Base-by-base conservation (phyloP, 2,888 invertebrate species). In the Ochropleura leucogaster region DNA sequence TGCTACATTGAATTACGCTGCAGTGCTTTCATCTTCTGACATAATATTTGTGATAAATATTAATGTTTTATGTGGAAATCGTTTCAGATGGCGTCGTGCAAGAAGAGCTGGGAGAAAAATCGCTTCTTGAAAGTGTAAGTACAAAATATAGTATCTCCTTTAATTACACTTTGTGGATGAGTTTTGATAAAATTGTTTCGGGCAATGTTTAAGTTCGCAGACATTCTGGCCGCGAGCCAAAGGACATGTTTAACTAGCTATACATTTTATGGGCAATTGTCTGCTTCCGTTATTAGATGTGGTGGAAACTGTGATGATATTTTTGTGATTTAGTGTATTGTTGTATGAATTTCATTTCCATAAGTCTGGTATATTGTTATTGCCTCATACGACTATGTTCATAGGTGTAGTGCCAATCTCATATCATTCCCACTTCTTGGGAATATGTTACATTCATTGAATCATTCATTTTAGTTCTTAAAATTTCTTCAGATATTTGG, bases 41-140 rank as follows among this genome's bases (percentile, higher is more conserved):
- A 71, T 76, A 77, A 83, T 84, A 82, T 83, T 78, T 78, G 14
- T 70, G 42, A 77, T 81, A 79, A 79, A 83, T 84, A 80, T 84
- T 86, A 83, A 87, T 84, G 74, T 82, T 83, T 83, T 81, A 82
- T 86, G 82, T 88, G 82, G 74, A 80, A 83, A 88, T 89, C 20
- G 68, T 93, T 93, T 91, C 93, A 93, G 93, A 87, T 89, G 88
- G 87, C 68, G 87, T 65, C 62, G 46, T 47, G 51, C 1, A 46
- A 18, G 9, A n/a, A 4, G 42, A n/a, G 53, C 49, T 42, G 53
- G 30, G 20, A 63, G 65, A 65, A 77, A 63, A 9, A 63, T 46
- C 10, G 9, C 40, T 60, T 59, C 51, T 73, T 47, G 46, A 68
- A 69, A 69, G 80, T 77, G 87, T 87, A 83, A 87, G 88, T 88